Conservation (phyloP, 2,888 invertebrate genomes). For the Tupiocoris notatus region DNA sequence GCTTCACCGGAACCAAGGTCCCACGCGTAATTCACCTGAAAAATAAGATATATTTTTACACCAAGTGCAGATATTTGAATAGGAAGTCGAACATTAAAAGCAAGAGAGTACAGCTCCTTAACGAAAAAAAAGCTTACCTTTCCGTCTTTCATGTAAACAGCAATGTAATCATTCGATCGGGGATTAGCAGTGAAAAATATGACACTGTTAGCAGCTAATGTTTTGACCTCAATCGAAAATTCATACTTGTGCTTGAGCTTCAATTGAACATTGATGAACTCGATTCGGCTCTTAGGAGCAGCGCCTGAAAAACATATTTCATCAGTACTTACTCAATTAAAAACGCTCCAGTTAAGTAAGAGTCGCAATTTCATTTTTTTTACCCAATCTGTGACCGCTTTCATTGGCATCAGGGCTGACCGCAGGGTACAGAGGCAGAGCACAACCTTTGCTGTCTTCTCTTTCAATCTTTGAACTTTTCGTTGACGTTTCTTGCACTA, state of each 20-base stretch:
- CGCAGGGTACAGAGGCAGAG: slow-evolving; percentile 59
- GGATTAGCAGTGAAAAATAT: slow-evolving; percentile 76
- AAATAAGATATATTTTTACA: too few relatives aligned
- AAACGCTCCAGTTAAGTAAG: too few relatives aligned
- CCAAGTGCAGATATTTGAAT: too few relatives aligned
- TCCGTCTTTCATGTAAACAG: slow-evolving; percentile 73
- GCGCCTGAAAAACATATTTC: slow-evolving; percentile 59
- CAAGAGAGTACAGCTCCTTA: too few relatives aligned
- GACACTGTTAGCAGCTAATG: slow-evolving; percentile 72
- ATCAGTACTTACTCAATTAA: too few relatives aligned
- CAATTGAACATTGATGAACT: slow-evolving; percentile 63
- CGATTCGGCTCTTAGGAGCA: slow-evolving; percentile 68
- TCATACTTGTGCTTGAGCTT: slow-evolving; percentile 65
- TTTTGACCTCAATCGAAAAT: slow-evolving; percentile 76
- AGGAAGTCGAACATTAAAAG: too few relatives aligned
- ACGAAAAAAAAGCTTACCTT: slow-evolving; percentile 58
- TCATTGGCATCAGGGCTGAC: slow-evolving; percentile 56
- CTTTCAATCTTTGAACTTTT: slow-evolving; percentile 53
- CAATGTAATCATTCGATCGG: slow-evolving; percentile 66
- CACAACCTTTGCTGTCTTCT: slow-evolving; percentile 53
- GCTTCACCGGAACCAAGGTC: slow-evolving; percentile 68
- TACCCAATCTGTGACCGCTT: slow-evolving; percentile 66
- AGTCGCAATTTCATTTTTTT: slow-evolving; percentile 49
- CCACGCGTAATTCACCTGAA: slow-evolving; percentile 67
- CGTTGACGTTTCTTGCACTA: slow-evolving; percentile 36